These are phyloP conservation scores for Priocnemis perturbator DNA, from an alignment of 2,888 invertebrate genomes.

Conservation along the genomic window DNA sequence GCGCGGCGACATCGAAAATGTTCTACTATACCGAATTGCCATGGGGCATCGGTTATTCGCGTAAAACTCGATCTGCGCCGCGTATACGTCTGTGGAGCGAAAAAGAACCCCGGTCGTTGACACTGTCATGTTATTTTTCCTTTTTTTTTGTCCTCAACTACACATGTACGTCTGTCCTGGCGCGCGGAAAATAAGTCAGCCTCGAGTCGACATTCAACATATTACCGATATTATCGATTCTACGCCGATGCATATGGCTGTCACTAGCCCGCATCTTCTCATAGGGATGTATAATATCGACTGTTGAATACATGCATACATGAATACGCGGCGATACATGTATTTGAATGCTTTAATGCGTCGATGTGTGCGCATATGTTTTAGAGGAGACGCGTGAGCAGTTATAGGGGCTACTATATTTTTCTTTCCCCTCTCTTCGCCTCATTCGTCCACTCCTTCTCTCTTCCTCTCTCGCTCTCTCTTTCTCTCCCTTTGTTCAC, in stretches of 20 bases:
- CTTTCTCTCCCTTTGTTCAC: slow-evolving; percentile 17
- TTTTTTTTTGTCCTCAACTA: background rate
- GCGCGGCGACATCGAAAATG: no score
- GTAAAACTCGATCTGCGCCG: no score
- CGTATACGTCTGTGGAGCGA: background rate
- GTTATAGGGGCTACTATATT: slow-evolving; percentile 29
- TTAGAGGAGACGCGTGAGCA: slow-evolving; percentile 16
- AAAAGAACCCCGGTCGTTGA: background rate
- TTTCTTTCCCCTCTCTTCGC: background rate
- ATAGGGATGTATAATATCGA: slow-evolving; percentile 39
- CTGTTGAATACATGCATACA: slow-evolving; percentile 46
- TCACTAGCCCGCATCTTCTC: slow-evolving; percentile 70
- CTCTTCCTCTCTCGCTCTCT: no score
- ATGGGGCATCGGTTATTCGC: no score
- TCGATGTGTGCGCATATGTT: slow-evolving; percentile 19
- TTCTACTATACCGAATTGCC: no score
- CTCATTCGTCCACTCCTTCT: slow-evolving; percentile 1
- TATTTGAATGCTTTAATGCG: slow-evolving; percentile 56
- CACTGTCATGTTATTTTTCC: background rate
- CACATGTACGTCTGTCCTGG: slow-evolving; percentile 12
- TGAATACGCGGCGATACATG: slow-evolving; percentile 43
- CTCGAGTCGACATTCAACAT: slow-evolving; percentile 61
- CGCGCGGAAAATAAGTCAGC: slow-evolving; percentile 39
- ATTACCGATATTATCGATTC: slow-evolving; percentile 69
- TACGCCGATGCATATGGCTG: slow-evolving; percentile 67